These are phyloP conservation scores for Austrolebias charrua DNA, from an alignment of 2,797 vertebrate genomes.

Conservation along the genomic window DNA sequence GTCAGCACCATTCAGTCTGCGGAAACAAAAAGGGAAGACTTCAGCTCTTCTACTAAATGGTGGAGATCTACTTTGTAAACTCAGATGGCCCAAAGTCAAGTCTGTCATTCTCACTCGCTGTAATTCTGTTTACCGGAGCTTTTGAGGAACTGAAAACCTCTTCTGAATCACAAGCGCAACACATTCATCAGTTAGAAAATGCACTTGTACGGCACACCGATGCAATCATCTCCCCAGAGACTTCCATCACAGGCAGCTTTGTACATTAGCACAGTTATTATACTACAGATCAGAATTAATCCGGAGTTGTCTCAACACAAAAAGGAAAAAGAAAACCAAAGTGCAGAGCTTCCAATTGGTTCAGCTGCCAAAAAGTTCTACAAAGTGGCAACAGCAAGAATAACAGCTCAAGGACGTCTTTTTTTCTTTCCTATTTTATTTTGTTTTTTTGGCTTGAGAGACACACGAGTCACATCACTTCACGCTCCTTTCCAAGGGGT, in stretches of 20 bases:
- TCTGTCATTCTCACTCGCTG: slow-evolving; percentile 6
- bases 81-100: slow-evolving; percentile 15
- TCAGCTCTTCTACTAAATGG: background rate
- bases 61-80: background rate
- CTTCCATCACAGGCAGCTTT: slow-evolving; percentile 2
- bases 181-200: background rate
- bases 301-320: slow-evolving; percentile 2
- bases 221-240: slow-evolving; percentile 5
- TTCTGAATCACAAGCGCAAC: slow-evolving; percentile 8
- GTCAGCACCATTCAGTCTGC: too few relatives aligned
- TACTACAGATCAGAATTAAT: slow-evolving; percentile 17
- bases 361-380: slow-evolving; percentile 5
- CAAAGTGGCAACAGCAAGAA: slow-evolving; percentile 8
- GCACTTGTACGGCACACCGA: background rate
- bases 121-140: slow-evolving; percentile 9
- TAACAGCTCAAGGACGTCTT: background rate
- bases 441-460: background rate
- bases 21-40: background rate
- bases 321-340: slow-evolving; percentile 2
- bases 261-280: slow-evolving; percentile 8
- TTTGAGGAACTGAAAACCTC: slow-evolving; percentile 13
- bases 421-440: background rate
- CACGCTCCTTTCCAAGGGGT: background rate
- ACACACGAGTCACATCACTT: slow-evolving; percentile 5
- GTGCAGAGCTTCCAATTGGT: background rate